Conservation (phyloP, 2,888 invertebrate species). For the Volucella bombylans region DNA sequence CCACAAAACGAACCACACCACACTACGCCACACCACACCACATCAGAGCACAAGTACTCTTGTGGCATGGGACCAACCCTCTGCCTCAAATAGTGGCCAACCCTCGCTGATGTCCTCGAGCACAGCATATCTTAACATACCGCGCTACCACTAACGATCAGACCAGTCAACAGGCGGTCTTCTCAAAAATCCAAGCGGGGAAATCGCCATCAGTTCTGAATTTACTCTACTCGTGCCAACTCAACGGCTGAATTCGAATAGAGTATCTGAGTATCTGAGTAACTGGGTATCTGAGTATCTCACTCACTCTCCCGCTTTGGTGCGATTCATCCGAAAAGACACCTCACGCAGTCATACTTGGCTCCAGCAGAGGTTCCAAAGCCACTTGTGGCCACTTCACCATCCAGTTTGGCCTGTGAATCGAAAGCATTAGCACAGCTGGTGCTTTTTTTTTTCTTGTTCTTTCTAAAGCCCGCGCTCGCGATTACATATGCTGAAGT, state of each 20-base stretch:
- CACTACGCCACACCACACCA: not conserved
- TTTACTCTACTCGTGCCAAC: not conserved
- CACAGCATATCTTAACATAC: slow-evolving; percentile 10
- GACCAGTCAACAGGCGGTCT: slow-evolving; percentile 58
- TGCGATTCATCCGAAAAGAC: slow-evolving; percentile 50
- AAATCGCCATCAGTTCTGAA: slow-evolving; percentile 7
- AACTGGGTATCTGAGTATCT: slow-evolving; percentile 16
- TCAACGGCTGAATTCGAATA: slow-evolving; percentile 53
- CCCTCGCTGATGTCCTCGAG: slow-evolving; percentile 44
- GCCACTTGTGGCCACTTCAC: slow-evolving; percentile 51
- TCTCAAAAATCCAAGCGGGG: slow-evolving; percentile 39
- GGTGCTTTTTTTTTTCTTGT: slow-evolving; percentile 15
- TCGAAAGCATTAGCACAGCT: slow-evolving; percentile 51
- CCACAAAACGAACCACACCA: slow-evolving; percentile 59
- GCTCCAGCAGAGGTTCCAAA: slow-evolving; percentile 38
- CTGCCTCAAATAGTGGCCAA: slow-evolving; percentile 54
- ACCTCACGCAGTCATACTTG: slow-evolving; percentile 45
- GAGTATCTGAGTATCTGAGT: not conserved
- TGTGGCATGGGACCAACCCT: slow-evolving; percentile 64
- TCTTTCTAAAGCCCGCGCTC: slow-evolving; percentile 15
- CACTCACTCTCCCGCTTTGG: slow-evolving; percentile 33
- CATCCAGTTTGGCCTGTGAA: slow-evolving; percentile 67
- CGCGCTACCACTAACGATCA: not conserved
- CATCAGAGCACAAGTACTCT: slow-evolving; percentile 41
- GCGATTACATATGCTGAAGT: slow-evolving; percentile 21